Evolutionary conservation across 2,113 vertebrate species (phyloP).

Genomic region (Misgurnus mizolepis): DNA sequence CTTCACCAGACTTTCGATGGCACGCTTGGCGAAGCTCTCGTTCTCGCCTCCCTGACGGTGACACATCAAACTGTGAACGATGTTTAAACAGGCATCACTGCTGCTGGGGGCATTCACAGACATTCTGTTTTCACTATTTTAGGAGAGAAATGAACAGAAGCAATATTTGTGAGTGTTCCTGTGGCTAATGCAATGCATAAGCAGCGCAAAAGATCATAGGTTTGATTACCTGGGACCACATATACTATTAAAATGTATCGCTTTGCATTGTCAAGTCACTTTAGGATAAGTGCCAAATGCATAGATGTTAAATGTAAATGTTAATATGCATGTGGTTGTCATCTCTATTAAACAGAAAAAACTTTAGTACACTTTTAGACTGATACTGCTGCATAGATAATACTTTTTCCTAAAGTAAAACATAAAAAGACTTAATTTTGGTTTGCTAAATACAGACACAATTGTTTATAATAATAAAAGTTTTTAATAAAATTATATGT

Average conservation of each 20-base stretch:
- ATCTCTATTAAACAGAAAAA: not conserved
- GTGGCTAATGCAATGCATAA: too few relatives aligned
- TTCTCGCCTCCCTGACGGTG: conserved; percentile 85
- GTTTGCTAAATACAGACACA: too few relatives aligned
- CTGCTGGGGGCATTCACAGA: conserved; percentile 73
- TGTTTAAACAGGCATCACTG: conserved; percentile 77
- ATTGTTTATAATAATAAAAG: too few relatives aligned
- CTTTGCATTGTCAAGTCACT: too few relatives aligned
- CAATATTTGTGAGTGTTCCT: not conserved
- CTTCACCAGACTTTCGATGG: conserved; percentile 83
- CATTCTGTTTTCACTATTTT: conserved; percentile 58
- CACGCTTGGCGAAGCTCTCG: conserved; percentile 81
- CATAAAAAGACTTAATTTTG: too few relatives aligned
- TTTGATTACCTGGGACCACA: too few relatives aligned
- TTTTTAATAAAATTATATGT: too few relatives aligned
- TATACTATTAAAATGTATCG: too few relatives aligned
- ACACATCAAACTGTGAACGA: conserved; percentile 85
- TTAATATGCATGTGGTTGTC: not conserved
- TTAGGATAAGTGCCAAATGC: too few relatives aligned
- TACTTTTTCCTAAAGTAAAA: not conserved
- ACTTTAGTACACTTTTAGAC: not conserved
- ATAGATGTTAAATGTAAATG: too few relatives aligned
- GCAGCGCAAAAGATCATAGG: too few relatives aligned
- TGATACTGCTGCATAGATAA: not conserved
- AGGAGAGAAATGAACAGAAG: not conserved